Evolutionary conservation across 2,797 vertebrate species (phyloP), one percentile per base, ranked within the genome.

Genomic region (Chaetophractus vellerosus): DNA sequence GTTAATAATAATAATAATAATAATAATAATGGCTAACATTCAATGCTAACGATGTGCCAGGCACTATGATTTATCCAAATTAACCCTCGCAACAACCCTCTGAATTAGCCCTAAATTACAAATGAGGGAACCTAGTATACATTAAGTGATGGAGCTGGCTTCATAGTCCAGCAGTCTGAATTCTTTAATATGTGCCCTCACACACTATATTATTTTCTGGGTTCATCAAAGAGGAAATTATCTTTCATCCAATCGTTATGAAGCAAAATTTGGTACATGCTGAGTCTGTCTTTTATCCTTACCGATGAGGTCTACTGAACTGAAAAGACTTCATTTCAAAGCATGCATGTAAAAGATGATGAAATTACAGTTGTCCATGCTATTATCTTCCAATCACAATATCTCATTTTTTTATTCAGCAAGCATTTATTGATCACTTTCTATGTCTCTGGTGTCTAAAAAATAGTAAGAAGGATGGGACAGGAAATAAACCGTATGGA

Each of bases 1-100:
- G 75, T 23, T 76, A 66, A 92, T 68, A 48, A 80, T 50, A 76
- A 92, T 68, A 48, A 80, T 50, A 76, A 79, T 63, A 66, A 71
- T 59, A 24, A 86, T 45, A 66, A 71, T 59, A 24, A 86, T 41
- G 31, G 24, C 76, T 80, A 80, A 92, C 9, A 79, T 87, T 87
- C 50, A 93, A 52, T 50, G n/a, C 48, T 48, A 55, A n/a, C 6
- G 3, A 31, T 38, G 52, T 69, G 48, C 78, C 16, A 18, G 52
- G 16, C 5, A 55, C 52, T 12, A 83, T 72, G 24, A 88, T 81
- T 59, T 80, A 55, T 91, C 12, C 21, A 63, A 63, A 74, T 72
- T 76, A 93, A 52, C 52, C 16, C 7, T 69, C 6, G 24, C 33
- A 48, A 66, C 11, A 76, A 18, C 19, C 52, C 72, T n/a, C 9